Percentiles rank a stretch among this genome's conserved stretches.
These are phyloP conservation scores for Boleophthalmus pectinirostris DNA, from an alignment of 2,113 vertebrate genomes.

Conservation along the genomic window DNA sequence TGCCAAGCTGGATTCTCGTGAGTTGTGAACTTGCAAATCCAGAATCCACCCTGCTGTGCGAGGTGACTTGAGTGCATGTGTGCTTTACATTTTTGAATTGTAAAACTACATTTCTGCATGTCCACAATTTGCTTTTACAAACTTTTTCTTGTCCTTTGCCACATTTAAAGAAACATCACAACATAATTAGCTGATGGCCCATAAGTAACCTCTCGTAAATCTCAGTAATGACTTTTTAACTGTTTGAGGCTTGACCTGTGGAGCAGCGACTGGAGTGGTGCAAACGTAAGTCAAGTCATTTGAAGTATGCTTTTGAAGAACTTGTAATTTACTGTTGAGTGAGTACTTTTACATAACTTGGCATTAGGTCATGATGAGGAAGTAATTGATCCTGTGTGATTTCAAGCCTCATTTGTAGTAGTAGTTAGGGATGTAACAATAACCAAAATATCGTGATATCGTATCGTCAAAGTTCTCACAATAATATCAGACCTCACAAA, in stretches of 20 bases:
- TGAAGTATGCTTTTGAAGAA: constrained; percentile 3
- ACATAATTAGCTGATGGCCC: not conserved
- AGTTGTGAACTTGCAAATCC: too few species aligned
- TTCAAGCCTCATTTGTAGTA: too few species aligned
- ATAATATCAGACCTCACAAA: too few species aligned
- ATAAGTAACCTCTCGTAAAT: not conserved
- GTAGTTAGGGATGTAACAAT: too few species aligned
- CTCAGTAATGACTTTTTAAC: not conserved
- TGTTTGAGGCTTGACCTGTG: not conserved
- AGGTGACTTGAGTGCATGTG: too few species aligned
- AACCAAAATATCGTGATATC: too few species aligned
- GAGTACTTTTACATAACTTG: not conserved
- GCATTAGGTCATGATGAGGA: too few species aligned
- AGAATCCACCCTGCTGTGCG: too few species aligned
- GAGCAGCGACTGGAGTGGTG: not conserved
- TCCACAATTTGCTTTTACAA: not conserved
- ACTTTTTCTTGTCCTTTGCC: not conserved
- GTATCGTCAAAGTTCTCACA: too few species aligned
- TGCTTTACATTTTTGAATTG: not conserved
- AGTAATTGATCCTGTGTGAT: too few species aligned
- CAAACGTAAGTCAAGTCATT: not conserved
- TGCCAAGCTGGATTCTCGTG: too few species aligned
- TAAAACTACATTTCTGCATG: too few species aligned
- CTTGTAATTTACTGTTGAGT: not conserved
- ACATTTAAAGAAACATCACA: not conserved